Conservation (phyloP, 2,888 invertebrate species). For the Phalera bucephala region DNA sequence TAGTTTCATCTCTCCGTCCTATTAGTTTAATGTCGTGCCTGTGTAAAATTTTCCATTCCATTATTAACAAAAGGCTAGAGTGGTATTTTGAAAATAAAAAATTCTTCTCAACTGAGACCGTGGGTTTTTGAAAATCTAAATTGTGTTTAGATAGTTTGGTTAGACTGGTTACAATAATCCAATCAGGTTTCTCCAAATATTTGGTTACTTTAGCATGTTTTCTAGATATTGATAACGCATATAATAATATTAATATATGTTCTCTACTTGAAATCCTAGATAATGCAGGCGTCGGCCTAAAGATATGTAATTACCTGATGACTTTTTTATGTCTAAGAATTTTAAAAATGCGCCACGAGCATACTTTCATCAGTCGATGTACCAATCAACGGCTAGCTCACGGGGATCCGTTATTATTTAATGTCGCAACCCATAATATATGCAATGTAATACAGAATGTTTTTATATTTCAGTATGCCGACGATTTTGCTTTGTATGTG, state of each 20-base stretch:
- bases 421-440: too few species aligned
- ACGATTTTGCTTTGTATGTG: too few species aligned
- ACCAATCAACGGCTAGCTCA: neutral
- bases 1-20: too few species aligned
- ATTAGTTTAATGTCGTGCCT: neutral
- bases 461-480: too few species aligned
- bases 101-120: slow-evolving; percentile 4
- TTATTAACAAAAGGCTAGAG: slow-evolving; percentile 10
- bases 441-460: too few species aligned
- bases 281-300: too few species aligned
- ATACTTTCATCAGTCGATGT: too few species aligned
- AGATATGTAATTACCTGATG: too few species aligned
- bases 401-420: neutral
- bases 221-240: slow-evolving; percentile 33
- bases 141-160: slow-evolving; percentile 14
- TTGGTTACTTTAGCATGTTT: slow-evolving; percentile 21
- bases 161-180: slow-evolving; percentile 9
- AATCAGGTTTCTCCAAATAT: slow-evolving; percentile 19
- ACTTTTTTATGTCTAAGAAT: too few species aligned
- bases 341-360: too few species aligned
- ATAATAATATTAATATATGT: slow-evolving; percentile 30
- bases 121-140: slow-evolving; percentile 11
- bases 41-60: neutral
- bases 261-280: too few species aligned
- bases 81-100: slow-evolving; percentile 13